These are phyloP conservation scores for Falco berigora DNA, from an alignment of 2,797 vertebrate species.

Conservation along the genomic window DNA sequence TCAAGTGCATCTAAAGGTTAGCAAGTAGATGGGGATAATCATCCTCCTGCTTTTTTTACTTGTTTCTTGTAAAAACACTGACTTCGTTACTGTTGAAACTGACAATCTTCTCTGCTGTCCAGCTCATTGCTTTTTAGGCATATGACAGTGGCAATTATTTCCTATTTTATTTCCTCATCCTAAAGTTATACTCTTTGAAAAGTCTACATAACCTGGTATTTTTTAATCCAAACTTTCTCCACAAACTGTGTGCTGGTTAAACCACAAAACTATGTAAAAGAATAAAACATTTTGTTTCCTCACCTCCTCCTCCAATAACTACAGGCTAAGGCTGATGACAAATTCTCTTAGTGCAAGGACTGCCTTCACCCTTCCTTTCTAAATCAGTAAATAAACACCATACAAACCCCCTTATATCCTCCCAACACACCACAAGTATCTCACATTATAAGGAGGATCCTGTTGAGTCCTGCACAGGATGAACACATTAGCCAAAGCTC, in stretches of 20 bases:
- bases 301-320: neutral
- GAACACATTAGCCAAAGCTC: neutral
- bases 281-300: neutral
- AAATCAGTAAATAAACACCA: neutral
- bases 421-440: neutral
- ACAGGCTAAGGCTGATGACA: neutral
- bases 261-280: neutral
- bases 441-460: neutral
- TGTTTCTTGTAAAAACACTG: neutral
- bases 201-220: neutral
- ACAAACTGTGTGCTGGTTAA: neutral
- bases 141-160: neutral
- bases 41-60: neutral
- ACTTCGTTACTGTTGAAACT: neutral
- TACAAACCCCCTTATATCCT: neutral
- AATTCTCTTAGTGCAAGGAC: neutral
- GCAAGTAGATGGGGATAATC: neutral
- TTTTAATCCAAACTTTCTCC: neutral
- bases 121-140: neutral
- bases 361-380: neutral
- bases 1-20: neutral
- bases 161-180: neutral
- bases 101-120: neutral
- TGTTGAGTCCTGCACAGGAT: neutral
- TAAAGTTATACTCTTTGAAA: neutral